Conservation (phyloP, 2,888 invertebrate species). For the Dicyrtoma fusca region DNA sequence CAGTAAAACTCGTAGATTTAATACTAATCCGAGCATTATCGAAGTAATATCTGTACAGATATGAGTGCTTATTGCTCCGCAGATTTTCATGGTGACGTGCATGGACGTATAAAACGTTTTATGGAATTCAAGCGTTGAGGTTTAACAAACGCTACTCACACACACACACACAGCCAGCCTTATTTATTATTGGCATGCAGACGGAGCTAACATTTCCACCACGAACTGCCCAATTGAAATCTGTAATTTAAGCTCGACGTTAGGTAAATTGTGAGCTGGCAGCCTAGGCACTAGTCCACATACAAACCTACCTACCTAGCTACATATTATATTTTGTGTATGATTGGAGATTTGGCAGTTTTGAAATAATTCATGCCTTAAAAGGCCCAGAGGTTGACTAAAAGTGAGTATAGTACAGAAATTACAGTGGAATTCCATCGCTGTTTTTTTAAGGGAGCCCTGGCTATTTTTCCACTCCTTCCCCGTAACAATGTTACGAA, state of each 20-base stretch:
- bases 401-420: background rate
- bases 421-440: too few species aligned
- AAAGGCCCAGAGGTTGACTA: background rate
- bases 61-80: too few species aligned
- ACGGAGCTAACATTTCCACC: slow-evolving; percentile 1
- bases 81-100: slow-evolving; percentile 1
- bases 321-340: background rate
- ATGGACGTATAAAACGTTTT: slow-evolving; percentile 3
- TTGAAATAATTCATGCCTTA: slow-evolving; percentile 11
- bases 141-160: too few species aligned
- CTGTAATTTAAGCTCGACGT: background rate
- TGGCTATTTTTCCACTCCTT: background rate
- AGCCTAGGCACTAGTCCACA: too few species aligned
- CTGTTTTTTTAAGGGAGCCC: too few species aligned
- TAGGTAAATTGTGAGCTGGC: slow-evolving; percentile 4
- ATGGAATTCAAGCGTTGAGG: background rate
- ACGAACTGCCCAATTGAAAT: slow-evolving; percentile 20
- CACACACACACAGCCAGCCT: background rate
- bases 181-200: slow-evolving; percentile 19
- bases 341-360: slow-evolving; percentile 4
- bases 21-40: too few species aligned
- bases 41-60: too few species aligned
- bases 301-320: too few species aligned
- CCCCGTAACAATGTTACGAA: background rate
- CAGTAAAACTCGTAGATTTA: too few species aligned